Base-by-base conservation (phyloP, 2,888 invertebrate species). In the Hemistola chrysoprasaria region DNA sequence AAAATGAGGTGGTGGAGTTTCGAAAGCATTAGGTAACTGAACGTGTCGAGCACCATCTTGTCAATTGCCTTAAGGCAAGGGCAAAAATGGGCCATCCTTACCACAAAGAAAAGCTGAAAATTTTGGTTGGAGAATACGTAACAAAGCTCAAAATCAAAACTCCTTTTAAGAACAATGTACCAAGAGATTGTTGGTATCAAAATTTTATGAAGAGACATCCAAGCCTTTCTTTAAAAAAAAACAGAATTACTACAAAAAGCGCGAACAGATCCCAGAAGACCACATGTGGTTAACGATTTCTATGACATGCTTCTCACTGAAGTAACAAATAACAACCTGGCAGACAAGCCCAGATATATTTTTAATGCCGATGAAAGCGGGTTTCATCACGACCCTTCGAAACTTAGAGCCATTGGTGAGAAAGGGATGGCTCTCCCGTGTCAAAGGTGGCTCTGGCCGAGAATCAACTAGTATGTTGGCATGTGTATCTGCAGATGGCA, bases 141-240 rank as follows among this genome's bases (percentile, higher is more conserved):
- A n/a, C n/a, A n/a, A n/a, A n/a, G n/a, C n/a, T n/a, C n/a, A n/a
- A n/a, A n/a, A n/a, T n/a, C n/a, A n/a, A n/a, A n/a, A n/a, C n/a
- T n/a, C n/a, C n/a, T n/a, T n/a, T n/a, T n/a, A n/a, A n/a, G n/a
- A n/a, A n/a, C n/a, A n/a, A n/a, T n/a, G n/a, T n/a, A n/a, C n/a
- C n/a, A n/a, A n/a, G 45, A 25, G 24, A 29, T 27, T 33, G 36
- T 40, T 45, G 34, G 38, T 40, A 40, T 25, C 2, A 30, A 31
- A 11, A n/a, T 23, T 46, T 40, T 8, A 46, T 46, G 25, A 47
- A 41, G 34, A 22, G 40, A 24, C 27, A 43, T 22, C 38, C 43
- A 8, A 33, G 33, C 21, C 38, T 43, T 27, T 29, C 28, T 20
- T 10, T 34, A 35, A 43, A 38, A 43, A 43, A 34, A 6, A 28